Conservation (phyloP, 1,140 invertebrate species). For the Drosophila melanogaster region DNA sequence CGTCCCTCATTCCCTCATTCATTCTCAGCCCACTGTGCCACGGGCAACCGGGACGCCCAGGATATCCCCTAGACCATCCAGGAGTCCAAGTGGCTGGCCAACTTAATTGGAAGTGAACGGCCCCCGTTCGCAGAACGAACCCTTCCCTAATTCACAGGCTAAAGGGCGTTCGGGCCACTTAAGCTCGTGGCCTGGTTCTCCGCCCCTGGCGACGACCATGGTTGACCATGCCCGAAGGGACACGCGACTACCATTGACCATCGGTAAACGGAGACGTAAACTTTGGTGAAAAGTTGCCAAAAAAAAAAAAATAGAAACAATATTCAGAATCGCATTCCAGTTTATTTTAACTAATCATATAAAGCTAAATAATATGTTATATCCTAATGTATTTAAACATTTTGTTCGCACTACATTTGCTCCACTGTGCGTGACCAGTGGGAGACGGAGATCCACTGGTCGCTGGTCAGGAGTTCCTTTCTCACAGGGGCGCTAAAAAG, state of each 20-base stretch:
- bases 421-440: slow-evolving; percentile 13
- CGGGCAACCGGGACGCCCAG: not conserved
- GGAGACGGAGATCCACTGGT: not conserved
- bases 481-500: slow-evolving; percentile 74
- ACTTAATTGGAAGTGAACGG: slow-evolving; percentile 63
- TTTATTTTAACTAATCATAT: not conserved
- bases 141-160: slow-evolving; percentile 52
- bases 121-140: slow-evolving; percentile 13
- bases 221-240: slow-evolving; percentile 18
- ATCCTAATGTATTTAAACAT: not conserved
- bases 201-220: slow-evolving; percentile 6
- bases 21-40: too few species aligned
- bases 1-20: slow-evolving; percentile 9
- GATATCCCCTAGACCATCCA: slow-evolving; percentile 3
- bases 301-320: not conserved
- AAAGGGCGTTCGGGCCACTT: slow-evolving; percentile 84
- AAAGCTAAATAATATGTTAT: too few species aligned
- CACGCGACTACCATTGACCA: slow-evolving; percentile 48
- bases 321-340: not conserved
- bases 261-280: not conserved
- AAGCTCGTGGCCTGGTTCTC: slow-evolving; percentile 59
- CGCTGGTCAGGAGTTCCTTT: slow-evolving; percentile 20
- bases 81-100: slow-evolving; percentile 24
- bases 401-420: not conserved
- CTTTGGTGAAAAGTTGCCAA: not conserved